Conservation (phyloP, 2,888 invertebrate genomes). For the Brachylomia viminalis region DNA sequence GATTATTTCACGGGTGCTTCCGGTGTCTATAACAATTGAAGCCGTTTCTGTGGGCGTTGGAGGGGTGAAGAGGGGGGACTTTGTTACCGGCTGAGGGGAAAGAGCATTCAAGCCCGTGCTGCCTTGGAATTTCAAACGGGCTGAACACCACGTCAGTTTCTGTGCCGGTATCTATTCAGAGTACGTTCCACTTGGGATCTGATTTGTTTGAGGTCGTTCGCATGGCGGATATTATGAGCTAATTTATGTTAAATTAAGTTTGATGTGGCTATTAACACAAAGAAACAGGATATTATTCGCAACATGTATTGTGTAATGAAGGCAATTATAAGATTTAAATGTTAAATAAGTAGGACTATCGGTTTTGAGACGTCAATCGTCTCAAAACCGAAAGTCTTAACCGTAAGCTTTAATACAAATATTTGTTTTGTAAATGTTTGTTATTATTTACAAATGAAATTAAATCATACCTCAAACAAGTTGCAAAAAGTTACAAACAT, state of each 20-base stretch:
- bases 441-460: conserved; percentile 8
- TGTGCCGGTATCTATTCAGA: conserved; percentile 55
- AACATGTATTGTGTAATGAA: background rate
- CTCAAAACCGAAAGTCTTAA: no score
- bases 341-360: background rate
- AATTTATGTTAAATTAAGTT: background rate
- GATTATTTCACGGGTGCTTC: conserved; percentile 62
- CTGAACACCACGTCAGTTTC: conserved; percentile 53
- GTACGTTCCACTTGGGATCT: conserved; percentile 54
- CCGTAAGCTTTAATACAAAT: background rate
- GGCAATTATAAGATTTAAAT: background rate
- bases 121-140: conserved; percentile 62
- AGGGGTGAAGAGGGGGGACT: conserved; percentile 35
- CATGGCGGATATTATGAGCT: conserved; percentile 21
- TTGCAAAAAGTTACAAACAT: conserved; percentile 16
- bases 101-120: conserved; percentile 63
- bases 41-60: conserved; percentile 44
- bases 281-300: background rate
- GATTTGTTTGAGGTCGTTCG: conserved; percentile 51
- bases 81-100: conserved; percentile 36
- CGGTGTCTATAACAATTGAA: conserved; percentile 64
- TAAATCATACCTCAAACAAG: conserved; percentile 16
- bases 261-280: background rate
- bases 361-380: background rate
- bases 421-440: conserved; percentile 25